Base-by-base conservation (phyloP, 2,113 vertebrate genomes). In the Nyctibius bracteatus region DNA sequence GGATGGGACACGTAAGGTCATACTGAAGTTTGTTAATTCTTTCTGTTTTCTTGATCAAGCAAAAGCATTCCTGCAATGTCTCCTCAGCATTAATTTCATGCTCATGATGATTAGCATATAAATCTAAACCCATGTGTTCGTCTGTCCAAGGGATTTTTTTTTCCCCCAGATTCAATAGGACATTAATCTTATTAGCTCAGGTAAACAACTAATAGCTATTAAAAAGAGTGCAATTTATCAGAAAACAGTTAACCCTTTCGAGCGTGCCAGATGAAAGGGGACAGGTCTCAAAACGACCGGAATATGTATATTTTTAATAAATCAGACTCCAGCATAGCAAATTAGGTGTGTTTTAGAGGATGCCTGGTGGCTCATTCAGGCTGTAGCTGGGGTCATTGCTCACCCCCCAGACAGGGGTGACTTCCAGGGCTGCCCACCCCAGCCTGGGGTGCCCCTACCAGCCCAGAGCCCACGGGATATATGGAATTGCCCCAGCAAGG, bases 151-250 rank as follows among this genome's bases (percentile, higher is more conserved):
- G 58, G 49, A 43, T 51, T 41, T 68, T 62, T 54, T 37, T 41
- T 61, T 24, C 18, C 20, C 9, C 37, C 79, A 46, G 86, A 82
- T 90, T 93, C 92, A 58, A 51, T 6, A 16, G 5, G 22, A 90
- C 90, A 33, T 91, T 91, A 88, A 94, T 93, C 92, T 97, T 72
- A 72, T 81, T 81, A 91, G 92, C 81, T 68, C 90, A 95, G 92
- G 96, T 97, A 96, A 96, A 92, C 90, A 93, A 91, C 92, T 77
- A 88, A 83, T 9, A 90, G 78, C 74, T 70, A 46, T 51, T 86
- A 82, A 41, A 14, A 11, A 37, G 41, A 33, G 55, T 8, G 33
- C 85, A 44, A 39, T 88, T 68, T 80, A 31, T 85, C 92, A 62
- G 51, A 54, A 5, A 46, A 19, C 6, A 21, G 21, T 83, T 88